Percentiles rank a stretch among this genome's conserved stretches.
These are phyloP conservation scores for Phylloscopus whistleri DNA, from an alignment of 2,113 vertebrate species.

Conservation along the genomic window DNA sequence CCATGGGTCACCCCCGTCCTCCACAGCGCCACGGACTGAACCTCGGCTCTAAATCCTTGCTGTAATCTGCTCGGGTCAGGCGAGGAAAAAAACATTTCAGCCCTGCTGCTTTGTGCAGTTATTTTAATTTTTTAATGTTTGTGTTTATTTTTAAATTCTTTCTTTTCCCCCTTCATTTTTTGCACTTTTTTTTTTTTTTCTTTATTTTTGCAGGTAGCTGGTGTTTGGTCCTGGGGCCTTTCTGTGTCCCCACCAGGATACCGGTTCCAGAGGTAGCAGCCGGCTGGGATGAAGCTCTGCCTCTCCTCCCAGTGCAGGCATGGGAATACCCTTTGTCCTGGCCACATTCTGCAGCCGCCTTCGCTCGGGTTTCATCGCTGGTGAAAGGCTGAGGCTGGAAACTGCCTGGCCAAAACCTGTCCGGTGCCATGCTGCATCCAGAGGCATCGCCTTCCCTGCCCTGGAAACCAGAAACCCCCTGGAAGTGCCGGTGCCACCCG, in stretches of 20 bases:
- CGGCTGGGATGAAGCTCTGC: background rate
- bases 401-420: accelerated
- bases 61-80: background rate
- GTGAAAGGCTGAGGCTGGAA: background rate
- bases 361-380: accelerated
- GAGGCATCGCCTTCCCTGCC: accelerated
- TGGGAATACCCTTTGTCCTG: background rate
- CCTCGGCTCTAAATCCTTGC: background rate
- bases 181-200: accelerated
- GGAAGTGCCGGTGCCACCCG: accelerated
- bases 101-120: background rate
- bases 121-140: background rate
- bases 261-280: background rate
- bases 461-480: background rate
- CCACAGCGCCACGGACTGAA: accelerated
- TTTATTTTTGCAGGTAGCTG: background rate
- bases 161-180: background rate
- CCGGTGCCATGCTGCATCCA: accelerated
- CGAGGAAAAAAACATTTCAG: background rate
- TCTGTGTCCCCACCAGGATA: accelerated
- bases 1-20: background rate
- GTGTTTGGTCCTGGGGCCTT: background rate
- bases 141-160: accelerated
- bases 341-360: accelerated
- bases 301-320: accelerated